Evolutionary conservation across 2,797 vertebrate genomes (phyloP).

Genomic region (Coluber constrictor): DNA sequence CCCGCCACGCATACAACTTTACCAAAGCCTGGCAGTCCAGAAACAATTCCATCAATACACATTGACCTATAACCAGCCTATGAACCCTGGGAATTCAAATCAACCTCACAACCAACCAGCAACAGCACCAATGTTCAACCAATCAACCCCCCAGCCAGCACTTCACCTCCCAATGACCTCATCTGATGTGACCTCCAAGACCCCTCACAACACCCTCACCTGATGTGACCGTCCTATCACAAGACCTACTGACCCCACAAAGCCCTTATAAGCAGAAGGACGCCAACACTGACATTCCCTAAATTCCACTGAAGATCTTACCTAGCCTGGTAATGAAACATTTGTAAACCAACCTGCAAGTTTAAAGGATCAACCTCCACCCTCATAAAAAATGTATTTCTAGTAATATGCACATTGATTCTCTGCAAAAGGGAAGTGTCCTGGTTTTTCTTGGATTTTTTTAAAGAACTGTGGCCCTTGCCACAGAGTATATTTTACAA

Average conservation of each 20-base stretch:
- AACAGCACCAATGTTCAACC: not conserved
- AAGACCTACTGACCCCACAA: not conserved
- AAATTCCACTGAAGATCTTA: not conserved
- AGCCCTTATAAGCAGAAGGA: too few species aligned
- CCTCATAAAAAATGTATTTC: not conserved
- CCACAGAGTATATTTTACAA: not conserved
- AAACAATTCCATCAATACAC: not conserved
- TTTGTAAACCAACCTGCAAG: not conserved
- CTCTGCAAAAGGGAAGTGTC: not conserved
- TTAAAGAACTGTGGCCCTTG: not conserved
- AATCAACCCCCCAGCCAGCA: not conserved
- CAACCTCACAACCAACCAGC: not conserved
- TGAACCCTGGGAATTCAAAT: not conserved
- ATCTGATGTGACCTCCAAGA: too few species aligned
- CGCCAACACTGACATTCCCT: not conserved
- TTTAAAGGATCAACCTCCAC: not conserved
- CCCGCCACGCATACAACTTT: not conserved
- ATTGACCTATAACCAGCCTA: not conserved
- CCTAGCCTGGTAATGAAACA: not conserved
- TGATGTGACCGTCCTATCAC: not conserved
- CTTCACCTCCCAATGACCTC: not conserved
- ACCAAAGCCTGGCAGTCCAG: not conserved
- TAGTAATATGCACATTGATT: not conserved
- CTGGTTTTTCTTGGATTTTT: not conserved
- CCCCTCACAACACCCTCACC: too few species aligned